phyloP scores from a whole-genome alignment of 2,797 vertebrate genomes.

The Galagoides demidoff region DNA sequence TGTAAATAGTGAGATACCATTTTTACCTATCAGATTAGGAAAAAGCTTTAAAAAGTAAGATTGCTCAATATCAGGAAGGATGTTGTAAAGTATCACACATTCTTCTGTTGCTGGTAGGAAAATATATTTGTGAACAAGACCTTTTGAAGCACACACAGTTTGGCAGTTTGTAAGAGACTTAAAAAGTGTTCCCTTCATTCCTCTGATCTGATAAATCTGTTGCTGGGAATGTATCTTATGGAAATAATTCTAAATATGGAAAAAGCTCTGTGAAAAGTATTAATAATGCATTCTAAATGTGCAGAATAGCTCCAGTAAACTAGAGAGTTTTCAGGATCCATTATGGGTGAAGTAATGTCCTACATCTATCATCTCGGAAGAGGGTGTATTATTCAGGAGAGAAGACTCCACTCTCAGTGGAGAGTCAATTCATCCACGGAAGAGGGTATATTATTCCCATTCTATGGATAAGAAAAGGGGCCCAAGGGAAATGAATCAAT shows the following conservation, averaged over 20 bases:
- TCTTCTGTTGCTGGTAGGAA: background rate
- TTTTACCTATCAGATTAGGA: background rate
- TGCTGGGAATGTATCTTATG: background rate
- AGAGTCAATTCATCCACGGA: background rate
- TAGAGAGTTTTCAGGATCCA: background rate
- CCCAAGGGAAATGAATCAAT: background rate
- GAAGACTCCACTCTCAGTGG: no score
- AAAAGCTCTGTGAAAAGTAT: background rate
- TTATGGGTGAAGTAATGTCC: background rate
- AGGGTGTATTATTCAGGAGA: background rate
- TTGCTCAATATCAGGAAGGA: rapidly evolving
- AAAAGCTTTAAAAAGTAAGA: background rate
- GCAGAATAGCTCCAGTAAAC: background rate
- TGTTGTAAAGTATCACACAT: no score
- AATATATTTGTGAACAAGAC: background rate
- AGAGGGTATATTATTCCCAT: background rate
- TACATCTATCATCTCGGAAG: background rate
- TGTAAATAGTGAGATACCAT: background rate
- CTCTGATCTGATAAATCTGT: background rate
- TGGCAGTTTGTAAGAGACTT: background rate
- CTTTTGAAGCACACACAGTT: background rate
- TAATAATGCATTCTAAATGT: background rate
- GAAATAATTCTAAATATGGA: background rate
- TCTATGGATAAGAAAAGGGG: background rate
- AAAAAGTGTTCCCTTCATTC: background rate